Evolutionary conservation across 1,140 invertebrate species (phyloP).

Genomic region (Spodoptera litura): DNA sequence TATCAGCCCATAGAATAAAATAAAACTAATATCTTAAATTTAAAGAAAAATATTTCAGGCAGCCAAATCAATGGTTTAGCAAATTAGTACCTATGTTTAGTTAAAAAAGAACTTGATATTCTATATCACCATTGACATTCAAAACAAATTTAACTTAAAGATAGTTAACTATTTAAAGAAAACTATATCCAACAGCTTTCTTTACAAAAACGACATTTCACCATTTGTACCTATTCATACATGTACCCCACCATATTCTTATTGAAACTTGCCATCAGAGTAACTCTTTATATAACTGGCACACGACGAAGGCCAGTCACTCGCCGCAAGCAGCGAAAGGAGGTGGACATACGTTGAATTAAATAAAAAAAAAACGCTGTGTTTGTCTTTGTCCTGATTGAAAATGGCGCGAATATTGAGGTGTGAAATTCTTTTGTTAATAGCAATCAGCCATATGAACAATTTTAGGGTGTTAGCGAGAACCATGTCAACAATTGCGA

Average conservation of each 20-base stretch:
- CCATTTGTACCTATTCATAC: slow-evolving; percentile 19
- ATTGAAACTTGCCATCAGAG: slow-evolving; percentile 3
- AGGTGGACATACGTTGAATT: background rate
- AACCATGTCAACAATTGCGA: slow-evolving; percentile 80
- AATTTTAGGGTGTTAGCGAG: slow-evolving; percentile 82
- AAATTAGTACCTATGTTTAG: too few relatives aligned
- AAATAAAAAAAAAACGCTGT: slow-evolving; percentile 6
- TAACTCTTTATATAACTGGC: slow-evolving; percentile 40
- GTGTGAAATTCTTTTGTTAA: slow-evolving; percentile 77
- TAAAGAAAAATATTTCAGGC: too few relatives aligned
- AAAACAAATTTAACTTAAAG: too few relatives aligned
- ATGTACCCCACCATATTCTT: slow-evolving; percentile 10
- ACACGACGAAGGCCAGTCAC: slow-evolving; percentile 29
- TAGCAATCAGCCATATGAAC: slow-evolving; percentile 79
- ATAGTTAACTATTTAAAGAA: too few relatives aligned
- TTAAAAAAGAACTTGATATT: too few relatives aligned
- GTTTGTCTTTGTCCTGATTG: slow-evolving; percentile 42
- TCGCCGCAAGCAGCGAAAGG: background rate
- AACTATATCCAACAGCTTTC: too few relatives aligned
- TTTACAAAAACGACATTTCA: background rate
- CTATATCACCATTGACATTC: too few relatives aligned
- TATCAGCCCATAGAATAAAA: too few relatives aligned
- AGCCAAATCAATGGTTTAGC: too few relatives aligned
- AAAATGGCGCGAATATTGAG: slow-evolving; percentile 70
- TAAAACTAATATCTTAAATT: too few relatives aligned